Evolutionary conservation across 2,888 invertebrate genomes (phyloP), one percentile per base, ranked within the genome.

Genomic region (Bellardia pandia): DNA sequence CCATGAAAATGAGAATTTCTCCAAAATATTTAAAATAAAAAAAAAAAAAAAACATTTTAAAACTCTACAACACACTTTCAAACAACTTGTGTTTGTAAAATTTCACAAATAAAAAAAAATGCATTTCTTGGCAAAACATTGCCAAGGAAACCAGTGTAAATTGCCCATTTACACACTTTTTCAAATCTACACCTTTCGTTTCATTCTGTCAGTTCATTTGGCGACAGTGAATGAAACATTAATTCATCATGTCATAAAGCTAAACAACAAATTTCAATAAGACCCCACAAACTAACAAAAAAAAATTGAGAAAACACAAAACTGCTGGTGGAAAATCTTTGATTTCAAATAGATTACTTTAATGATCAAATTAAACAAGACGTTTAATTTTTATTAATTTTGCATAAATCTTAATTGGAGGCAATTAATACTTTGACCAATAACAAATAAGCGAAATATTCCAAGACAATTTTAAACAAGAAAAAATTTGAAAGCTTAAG

Each of bases 381-480:
- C 80, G 51, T 80, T 64, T 72, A 80, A 80, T 72, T 62, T 64
- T 42, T 80, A 72, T 72, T 80, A 80, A 72, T 72, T 72, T 72
- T 64, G 42, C 72, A 80, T 62, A 13, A 42, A 72, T 80, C 56
- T 42, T 66, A 42, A 30, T 77, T 68, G 33, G 23, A 40, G n/a
- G 51, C 37, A 37, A 37, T 37, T 37, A 4, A 37, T 37, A 5
- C 37, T 6, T 6, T 4, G 37, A 37, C 5, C 2, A 37, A 37
- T 6, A 37, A 37, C 37, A 37, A 37, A 37, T 37, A 37, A 3
- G 23, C 23, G 6, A 37, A 3, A 37, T 37, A 6, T 37, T 37
- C 33, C 4, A 37, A 1, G 6, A 37, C 4, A 37, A 37, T 37
- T 37, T 37, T 37, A 37, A 37, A 33, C 33, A 33, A 5, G 5